phyloP scores from a whole-genome alignment of 2,888 invertebrate genomes.

The Euclidia mi region DNA sequence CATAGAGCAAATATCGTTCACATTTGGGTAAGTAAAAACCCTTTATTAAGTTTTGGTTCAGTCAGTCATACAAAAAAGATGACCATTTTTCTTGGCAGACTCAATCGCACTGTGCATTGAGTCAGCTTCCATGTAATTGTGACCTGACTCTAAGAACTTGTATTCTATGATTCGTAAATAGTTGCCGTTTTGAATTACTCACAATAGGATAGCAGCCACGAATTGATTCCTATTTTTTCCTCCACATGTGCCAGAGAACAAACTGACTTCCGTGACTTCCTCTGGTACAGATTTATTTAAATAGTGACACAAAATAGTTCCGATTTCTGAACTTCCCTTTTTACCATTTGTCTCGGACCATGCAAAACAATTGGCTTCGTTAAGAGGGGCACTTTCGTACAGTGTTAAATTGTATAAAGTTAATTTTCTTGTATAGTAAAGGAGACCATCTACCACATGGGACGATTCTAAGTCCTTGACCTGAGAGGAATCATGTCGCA shows the following conservation, averaged over 20 bases:
- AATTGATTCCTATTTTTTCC: constrained; percentile 25
- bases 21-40: constrained; percentile 4
- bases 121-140: constrained; percentile 17
- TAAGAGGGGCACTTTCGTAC: constrained; percentile 15
- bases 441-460: too few relatives aligned
- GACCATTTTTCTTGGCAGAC: constrained; percentile 8
- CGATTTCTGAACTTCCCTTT: constrained; percentile 11
- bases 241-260: constrained; percentile 28
- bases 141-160: constrained; percentile 15
- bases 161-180: constrained; percentile 8
- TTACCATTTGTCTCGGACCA: constrained; percentile 14
- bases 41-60: constrained; percentile 4
- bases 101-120: constrained; percentile 22
- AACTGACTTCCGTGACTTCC: constrained; percentile 11
- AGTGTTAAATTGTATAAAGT: constrained; percentile 10
- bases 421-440: constrained; percentile 20
- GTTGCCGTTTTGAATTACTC: constrained; percentile 9
- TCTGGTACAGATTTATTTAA: constrained; percentile 2
- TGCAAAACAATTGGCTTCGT: constrained; percentile 11
- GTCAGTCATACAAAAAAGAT: constrained; percentile 29
- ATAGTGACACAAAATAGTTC: constrained; percentile 11
- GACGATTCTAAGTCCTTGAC: too few relatives aligned
- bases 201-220: constrained; percentile 15
- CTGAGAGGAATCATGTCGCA: too few relatives aligned
- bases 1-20: constrained; percentile 9